Conservation (phyloP, 2,113 vertebrate genomes). For the Antechinus stuartii region DNA sequence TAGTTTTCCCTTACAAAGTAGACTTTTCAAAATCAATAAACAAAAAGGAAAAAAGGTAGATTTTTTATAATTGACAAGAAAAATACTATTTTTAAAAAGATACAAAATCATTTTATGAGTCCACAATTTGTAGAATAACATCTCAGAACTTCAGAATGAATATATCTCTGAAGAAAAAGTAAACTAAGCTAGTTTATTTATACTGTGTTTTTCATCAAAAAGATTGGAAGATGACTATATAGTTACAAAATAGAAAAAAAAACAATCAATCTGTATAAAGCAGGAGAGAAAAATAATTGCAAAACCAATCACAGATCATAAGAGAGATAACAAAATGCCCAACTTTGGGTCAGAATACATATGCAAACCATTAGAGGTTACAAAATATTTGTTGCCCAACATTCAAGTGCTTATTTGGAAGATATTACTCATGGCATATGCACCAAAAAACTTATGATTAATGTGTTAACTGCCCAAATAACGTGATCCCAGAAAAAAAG, state of each 20-base stretch:
- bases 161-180: neutral
- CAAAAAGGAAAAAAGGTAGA: neutral
- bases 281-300: neutral
- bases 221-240: neutral
- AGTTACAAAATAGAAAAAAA: neutral
- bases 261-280: neutral
- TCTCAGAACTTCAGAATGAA: neutral
- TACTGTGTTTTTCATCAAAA: neutral
- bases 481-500: neutral
- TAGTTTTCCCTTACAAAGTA: neutral
- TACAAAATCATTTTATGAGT: neutral
- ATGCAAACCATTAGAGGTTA: neutral
- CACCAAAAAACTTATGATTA: neutral
- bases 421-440: neutral
- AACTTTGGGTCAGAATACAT: neutral
- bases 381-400: neutral
- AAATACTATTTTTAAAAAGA: neutral
- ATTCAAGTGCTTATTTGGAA: neutral
- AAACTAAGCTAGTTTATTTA: neutral
- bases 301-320: neutral
- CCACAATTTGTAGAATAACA: neutral
- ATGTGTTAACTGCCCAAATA: neutral
- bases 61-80: neutral
- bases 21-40: neutral
- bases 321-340: neutral